Base-by-base conservation (phyloP, 1,140 invertebrate genomes). In the Hyposmocoma kahamanoa region DNA sequence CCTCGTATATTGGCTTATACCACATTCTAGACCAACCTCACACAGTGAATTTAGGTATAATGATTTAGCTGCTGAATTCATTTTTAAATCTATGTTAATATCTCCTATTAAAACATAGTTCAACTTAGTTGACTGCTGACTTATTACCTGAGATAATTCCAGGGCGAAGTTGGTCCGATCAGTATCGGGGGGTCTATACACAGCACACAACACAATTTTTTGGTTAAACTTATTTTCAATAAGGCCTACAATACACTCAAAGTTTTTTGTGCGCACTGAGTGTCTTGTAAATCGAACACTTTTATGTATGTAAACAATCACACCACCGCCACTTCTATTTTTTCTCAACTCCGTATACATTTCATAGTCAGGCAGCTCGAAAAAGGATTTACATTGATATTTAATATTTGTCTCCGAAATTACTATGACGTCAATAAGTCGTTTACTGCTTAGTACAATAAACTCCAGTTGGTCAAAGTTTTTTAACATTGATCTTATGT, bases 291-390 rank as follows among this genome's bases (percentile, higher is more conserved):
- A 20, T 52, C 19, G 20, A 46, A 45, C 20, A 41, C 18, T 22
- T 39, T 52, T 52, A 24, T 52, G 50, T 19, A 52, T 26, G 26
- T 42, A 52, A 13, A 52, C 4, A 11, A 52, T 3, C 5, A 52
- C 19, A 26, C 50, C 50, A 6, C 43, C 50, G 6, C 43, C 50
- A 9, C 11, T 52, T 18, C 4, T 46, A n/a, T n/a, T 10, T 10
- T 20, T 15, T 30, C 43, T 28, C 20, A 46, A n/a, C 15, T 52
- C 24, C 24, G 34, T 21, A 26, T 34, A 24, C 43, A 39, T 32
- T 46, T 13, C 21, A 24, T 42, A 32, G 32, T 18, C 24, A 6
- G 41, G 6, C 24, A 28, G 5, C 24, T 28, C 24, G 11, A 28
- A 28, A 6, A 28, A 6, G 11, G 6, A 28, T 11, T 6, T 28